Evolutionary conservation across 2,113 vertebrate genomes (phyloP).

Genomic region (Nanger granti): DNA sequence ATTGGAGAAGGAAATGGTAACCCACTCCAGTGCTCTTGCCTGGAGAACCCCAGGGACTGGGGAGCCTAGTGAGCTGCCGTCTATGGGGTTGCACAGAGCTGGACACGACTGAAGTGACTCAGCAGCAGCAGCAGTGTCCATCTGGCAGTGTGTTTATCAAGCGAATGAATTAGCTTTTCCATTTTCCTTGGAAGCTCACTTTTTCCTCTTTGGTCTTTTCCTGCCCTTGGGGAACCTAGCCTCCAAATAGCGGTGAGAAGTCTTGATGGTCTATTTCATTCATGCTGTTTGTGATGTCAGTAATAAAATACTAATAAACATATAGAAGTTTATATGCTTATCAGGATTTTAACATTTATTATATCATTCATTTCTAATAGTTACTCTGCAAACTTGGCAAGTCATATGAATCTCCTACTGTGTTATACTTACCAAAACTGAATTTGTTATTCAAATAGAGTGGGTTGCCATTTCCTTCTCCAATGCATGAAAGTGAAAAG

Average conservation of each 20-base stretch:
- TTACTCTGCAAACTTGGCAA: not conserved
- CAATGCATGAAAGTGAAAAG: no score
- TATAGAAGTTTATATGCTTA: not conserved
- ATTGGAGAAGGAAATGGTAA: no score
- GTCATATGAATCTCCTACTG: not conserved
- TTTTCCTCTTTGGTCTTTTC: not conserved
- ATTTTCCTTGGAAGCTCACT: not conserved
- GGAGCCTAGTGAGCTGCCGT: no score
- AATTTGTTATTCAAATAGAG: not conserved
- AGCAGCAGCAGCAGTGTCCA: no score
- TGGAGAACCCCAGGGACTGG: no score
- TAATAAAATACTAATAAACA: not conserved
- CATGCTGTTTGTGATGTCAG: not conserved
- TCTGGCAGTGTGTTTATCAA: not conserved
- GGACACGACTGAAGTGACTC: fast-evolving
- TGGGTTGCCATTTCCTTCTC: no score
- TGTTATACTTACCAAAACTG: not conserved
- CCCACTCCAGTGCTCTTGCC: no score
- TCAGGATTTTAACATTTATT: not conserved
- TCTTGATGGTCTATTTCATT: not conserved
- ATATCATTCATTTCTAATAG: not conserved
- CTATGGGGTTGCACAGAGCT: fast-evolving
- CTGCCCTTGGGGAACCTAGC: not conserved
- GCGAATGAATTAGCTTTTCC: not conserved
- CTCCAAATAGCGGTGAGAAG: not conserved